These are phyloP conservation scores for Dicranocentrus wangi DNA, from an alignment of 2,888 invertebrate species.

Conservation along the genomic window DNA sequence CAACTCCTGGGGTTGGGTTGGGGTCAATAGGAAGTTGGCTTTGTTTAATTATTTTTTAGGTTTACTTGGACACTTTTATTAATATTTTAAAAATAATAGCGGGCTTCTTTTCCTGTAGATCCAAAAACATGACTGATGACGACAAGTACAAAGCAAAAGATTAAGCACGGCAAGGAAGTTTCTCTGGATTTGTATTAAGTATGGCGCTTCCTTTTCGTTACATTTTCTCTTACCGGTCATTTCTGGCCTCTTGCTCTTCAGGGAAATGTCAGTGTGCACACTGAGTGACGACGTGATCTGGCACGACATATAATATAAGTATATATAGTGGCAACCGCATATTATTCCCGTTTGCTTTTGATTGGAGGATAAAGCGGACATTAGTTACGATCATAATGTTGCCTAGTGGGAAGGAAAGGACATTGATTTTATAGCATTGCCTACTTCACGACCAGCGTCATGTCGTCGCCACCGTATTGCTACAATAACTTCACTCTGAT, in stretches of 20 bases:
- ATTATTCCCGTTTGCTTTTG: background rate
- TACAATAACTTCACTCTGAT: background rate
- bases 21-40: too few species aligned
- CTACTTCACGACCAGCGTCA: background rate
- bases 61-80: too few species aligned
- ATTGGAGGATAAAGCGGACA: conserved; percentile 1
- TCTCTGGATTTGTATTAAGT: background rate
- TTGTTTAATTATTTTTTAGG: too few species aligned
- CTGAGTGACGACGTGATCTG: background rate
- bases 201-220: background rate
- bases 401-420: conserved; percentile 9
- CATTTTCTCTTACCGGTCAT: background rate
- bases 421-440: background rate
- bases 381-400: conserved; percentile 17
- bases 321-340: conserved; percentile 6
- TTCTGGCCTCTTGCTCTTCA: background rate
- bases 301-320: background rate
- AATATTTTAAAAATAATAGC: too few species aligned
- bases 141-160: background rate
- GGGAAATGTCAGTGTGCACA: background rate
- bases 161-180: background rate
- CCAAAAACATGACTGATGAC: background rate
- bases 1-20: too few species aligned
- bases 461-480: too few species aligned
- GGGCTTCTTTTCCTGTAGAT: too few species aligned